Base-by-base conservation (phyloP, 92 coral and sea anemone species). In the Parazoanthus darwini region DNA sequence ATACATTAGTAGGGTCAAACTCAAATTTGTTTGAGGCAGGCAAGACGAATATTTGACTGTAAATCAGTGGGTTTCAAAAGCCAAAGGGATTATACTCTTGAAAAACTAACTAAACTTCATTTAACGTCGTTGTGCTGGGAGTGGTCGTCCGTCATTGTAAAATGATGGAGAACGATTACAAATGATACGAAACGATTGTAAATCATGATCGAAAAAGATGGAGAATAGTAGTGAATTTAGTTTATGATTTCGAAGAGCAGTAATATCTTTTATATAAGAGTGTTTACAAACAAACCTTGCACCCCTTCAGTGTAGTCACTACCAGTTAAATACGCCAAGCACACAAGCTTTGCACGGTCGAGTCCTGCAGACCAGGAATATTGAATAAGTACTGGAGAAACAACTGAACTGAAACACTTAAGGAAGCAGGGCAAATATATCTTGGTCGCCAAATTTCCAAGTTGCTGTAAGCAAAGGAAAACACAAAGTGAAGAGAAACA, bases 241-340 rank as follows among this genome's bases (percentile, higher is more conserved):
- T 39, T 48, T 48, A 23, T 74, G 37, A 44, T 22, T 23, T 54
- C 37, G 22, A 36, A 8, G 43, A 48, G 59, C 18, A 20, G 6
- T 4, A 23, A 0, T 7, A 13, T n/a, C 8, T 2, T 4, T 46
- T 15, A 14, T 25, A 16, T 58, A 48, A 65, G n/a, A 15, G 51
- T 78, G 7, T 18, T 20, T 25, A 76, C 22, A 26, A 54, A 46
- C 87, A 8, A 23, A 97, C 99, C 98, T 91, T 91, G 98, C 29
- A 97, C 91, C 25, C 99, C 99, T 81, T 97, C 99, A 0, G 98
- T 95, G 90, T 97, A 97, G 89, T 97, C 99, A 81, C 99, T 97
- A 73, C 99, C 99, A 26, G 99, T 97, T 15, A 97, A 89, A 78
- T 89, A 95, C 35, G 99, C 99, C 58, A 97, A 80, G 84, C 96